Conservation (phyloP, 1,140 invertebrate genomes). For the Gonioctena quinquepunctata region DNA sequence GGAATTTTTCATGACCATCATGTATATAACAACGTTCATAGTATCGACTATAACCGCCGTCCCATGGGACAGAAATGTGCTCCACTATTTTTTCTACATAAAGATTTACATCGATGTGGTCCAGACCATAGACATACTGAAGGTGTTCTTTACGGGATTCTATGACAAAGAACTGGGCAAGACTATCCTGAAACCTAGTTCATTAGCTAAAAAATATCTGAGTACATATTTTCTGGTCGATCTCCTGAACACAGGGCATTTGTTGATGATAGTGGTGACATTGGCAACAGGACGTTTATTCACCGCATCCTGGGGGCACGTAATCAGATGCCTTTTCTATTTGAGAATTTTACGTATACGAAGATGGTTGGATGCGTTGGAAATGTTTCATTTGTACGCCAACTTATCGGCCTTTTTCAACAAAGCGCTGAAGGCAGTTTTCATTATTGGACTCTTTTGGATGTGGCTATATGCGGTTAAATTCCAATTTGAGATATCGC, state of each 20-base stretch:
- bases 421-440: background rate
- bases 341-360: background rate
- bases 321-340: background rate
- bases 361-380: background rate
- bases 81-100: background rate
- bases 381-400: background rate
- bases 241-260: background rate
- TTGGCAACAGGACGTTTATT: background rate
- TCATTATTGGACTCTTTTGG: background rate
- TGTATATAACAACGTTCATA: background rate
- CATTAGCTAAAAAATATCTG: background rate
- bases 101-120: background rate
- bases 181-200: background rate
- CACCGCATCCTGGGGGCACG: background rate
- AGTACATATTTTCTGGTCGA: background rate
- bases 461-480: background rate
- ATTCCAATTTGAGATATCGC: background rate
- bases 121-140: constrained; percentile 8
- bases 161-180: constrained; percentile 13
- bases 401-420: background rate
- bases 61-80: background rate
- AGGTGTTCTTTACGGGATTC: constrained; percentile 27
- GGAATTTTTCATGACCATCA: background rate
- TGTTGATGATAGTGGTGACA: background rate
- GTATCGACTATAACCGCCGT: background rate